Conservation (phyloP, 2,797 vertebrate species). For the Carcharodon carcharias region DNA sequence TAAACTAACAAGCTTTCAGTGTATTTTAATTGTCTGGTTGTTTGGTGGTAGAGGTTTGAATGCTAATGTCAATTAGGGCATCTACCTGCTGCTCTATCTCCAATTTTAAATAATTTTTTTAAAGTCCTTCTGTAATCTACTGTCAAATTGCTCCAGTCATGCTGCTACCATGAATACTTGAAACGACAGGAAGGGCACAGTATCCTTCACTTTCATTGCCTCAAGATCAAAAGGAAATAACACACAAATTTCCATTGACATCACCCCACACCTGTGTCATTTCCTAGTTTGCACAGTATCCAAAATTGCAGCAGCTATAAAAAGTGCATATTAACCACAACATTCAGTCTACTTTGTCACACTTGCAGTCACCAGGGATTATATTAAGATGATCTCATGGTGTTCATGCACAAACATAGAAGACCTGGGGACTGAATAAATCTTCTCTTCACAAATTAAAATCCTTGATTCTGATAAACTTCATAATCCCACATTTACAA, state of each 20-base stretch:
- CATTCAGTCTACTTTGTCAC: not conserved
- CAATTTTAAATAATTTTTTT: not conserved
- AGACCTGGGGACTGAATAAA: not conserved
- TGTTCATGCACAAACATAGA: not conserved
- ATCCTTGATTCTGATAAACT: not conserved
- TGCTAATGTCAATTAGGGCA: not conserved
- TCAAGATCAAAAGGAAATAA: not conserved
- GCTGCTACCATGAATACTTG: not conserved
- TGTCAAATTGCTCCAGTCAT: not conserved
- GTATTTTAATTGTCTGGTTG: not conserved
- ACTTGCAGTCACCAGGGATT: not conserved
- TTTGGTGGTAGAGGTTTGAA: not conserved
- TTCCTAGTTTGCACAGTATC: not conserved
- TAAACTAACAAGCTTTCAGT: not conserved
- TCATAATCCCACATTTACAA: not conserved
- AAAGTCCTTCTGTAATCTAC: not conserved
- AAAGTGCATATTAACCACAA: not conserved
- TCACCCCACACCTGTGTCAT: not conserved
- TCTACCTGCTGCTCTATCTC: not conserved
- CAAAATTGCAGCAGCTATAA: conserved; percentile 6
- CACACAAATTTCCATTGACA: conserved; percentile 1
- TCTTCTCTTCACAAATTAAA: not conserved
- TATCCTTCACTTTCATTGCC: conserved; percentile 19
- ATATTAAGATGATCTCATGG: not conserved
- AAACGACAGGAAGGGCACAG: not conserved